Base-by-base conservation (phyloP, 2,113 vertebrate genomes). In the Brachypteracias leptosomus region DNA sequence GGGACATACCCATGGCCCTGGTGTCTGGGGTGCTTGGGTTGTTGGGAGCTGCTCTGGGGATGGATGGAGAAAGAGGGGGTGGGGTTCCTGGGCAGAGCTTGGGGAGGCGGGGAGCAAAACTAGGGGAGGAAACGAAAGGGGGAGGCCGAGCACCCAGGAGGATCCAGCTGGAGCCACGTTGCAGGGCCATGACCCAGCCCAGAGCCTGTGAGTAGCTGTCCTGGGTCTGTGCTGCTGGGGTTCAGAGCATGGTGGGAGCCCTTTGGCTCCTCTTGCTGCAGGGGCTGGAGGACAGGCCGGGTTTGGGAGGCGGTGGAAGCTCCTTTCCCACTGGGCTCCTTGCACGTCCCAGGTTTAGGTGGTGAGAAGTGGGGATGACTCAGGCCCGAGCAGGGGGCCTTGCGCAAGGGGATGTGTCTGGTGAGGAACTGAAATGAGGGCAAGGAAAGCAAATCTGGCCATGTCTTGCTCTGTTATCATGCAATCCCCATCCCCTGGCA, bases 391-490 rank as follows among this genome's bases (percentile, higher is more conserved):
- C 63, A 8, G 65, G 16, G 20, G 35, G 61, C 18, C 12, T 91
- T 95, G 82, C 57, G 24, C 63, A 91, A 95, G 72, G 55, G 40
- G n/a, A 13, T n/a, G 38, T 15, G 1, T 9, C 38, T 10, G 51
- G 14, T 31, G 49, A 86, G 95, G 96, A 97, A 93, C 82, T 88
- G 90, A 94, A 96, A 96, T 6, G 1, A 78, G 71, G 61, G 82
- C 73, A 46, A 76, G 55, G 49, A 80, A 35, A 77, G 51, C 20
- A 70, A 42, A 68, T 25, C 6, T 47, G 79, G 7, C 46, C 4
- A 0, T 40, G 7, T 31, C 88, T 63, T 67, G 31, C 40, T 33
- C 19, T 59, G 24, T 16, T 61, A 9, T 31, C 0, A 0, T 20
- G 63, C 16, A 59, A 91, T 38, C 40, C 46, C 8, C 47, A n/a